A percentile compares a stretch with the other conserved stretches of the same genome.
These are phyloP conservation scores for Parambassis ranga DNA, from an alignment of 2,797 vertebrate genomes.

Conservation along the genomic window DNA sequence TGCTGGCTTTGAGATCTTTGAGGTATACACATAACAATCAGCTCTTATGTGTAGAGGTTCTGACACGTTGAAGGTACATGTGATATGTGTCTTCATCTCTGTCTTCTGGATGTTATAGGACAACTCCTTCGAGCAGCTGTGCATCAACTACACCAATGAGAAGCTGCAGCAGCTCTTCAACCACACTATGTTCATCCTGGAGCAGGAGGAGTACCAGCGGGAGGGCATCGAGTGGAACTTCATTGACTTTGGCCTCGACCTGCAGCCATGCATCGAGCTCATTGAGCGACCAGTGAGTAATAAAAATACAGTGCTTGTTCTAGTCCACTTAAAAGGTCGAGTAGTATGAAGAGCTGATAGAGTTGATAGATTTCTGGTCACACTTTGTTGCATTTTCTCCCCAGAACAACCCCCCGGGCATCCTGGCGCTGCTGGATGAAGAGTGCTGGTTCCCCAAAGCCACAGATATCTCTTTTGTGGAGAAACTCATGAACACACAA, in stretches of 20 bases:
- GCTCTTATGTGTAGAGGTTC: neutral
- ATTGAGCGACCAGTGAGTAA: constrained; percentile 85
- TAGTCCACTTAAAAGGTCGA: too few species aligned
- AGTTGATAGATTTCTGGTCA: too few species aligned
- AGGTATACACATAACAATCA: constrained; percentile 73
- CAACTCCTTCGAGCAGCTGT: constrained; percentile 94
- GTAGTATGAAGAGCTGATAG: too few species aligned
- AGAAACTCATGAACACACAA: constrained; percentile 91
- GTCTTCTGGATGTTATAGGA: constrained; percentile 73
- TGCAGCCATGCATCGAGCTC: constrained; percentile 86
- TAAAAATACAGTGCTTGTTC: too few species aligned
- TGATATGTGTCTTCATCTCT: neutral
- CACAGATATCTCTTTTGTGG: constrained; percentile 94
- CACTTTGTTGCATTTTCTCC: constrained; percentile 15
- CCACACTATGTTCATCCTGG: constrained; percentile 95
- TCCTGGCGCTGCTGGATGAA: constrained; percentile 94
- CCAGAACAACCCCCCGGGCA: constrained; percentile 95
- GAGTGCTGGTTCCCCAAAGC: constrained; percentile 99
- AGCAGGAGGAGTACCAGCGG: constrained; percentile 95
- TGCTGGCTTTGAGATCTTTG: constrained; percentile 98
- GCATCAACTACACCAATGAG: constrained; percentile 96
- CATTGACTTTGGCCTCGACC: too few species aligned
- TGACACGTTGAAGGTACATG: neutral
- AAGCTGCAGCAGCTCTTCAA: constrained; percentile 96
- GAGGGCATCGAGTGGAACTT: too few species aligned